A percentile compares a stretch with the other conserved stretches of the same genome.
Evolutionary conservation across 2,113 vertebrate genomes (phyloP).

Genomic region (Alosa alosa): DNA sequence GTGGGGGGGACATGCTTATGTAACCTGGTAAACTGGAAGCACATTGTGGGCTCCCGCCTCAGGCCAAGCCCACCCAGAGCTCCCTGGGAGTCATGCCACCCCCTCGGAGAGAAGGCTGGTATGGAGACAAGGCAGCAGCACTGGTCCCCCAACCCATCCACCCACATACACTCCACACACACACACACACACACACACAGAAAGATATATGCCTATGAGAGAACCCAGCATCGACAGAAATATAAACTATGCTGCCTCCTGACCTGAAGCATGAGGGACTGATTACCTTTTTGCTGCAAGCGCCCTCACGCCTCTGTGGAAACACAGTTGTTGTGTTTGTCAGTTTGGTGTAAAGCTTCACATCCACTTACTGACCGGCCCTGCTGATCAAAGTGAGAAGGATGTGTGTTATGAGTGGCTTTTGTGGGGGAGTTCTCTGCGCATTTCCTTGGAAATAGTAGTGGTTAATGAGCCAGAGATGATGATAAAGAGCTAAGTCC

Average conservation of each 20-base stretch:
- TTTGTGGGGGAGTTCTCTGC: not conserved
- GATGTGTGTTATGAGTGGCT: not conserved
- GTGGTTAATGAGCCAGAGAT: not conserved
- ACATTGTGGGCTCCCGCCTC: constrained; percentile 47
- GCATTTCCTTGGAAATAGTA: not conserved
- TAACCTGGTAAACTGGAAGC: constrained; percentile 60
- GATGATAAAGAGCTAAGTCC: not conserved
- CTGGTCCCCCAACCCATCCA: not conserved
- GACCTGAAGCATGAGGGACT: not conserved
- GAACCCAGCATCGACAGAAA: not conserved
- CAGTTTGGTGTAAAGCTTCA: not conserved
- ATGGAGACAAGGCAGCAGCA: not conserved
- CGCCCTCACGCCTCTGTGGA: not conserved
- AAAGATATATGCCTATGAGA: constrained; percentile 28
- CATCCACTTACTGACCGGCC: not conserved
- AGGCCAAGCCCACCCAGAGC: constrained; percentile 53
- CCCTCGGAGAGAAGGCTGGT: constrained; percentile 5
- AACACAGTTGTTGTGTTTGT: constrained; percentile 7
- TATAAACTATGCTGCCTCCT: not conserved
- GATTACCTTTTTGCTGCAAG: not conserved
- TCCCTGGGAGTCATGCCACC: constrained; percentile 30
- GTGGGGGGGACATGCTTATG: constrained; percentile 48
- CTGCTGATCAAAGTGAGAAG: not conserved
- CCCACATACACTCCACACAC: constrained; percentile 26
- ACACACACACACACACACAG: constrained; percentile 14